These are phyloP conservation scores for Lasioglossum figueresi DNA, from an alignment of 2,888 invertebrate species.

Conservation along the genomic window DNA sequence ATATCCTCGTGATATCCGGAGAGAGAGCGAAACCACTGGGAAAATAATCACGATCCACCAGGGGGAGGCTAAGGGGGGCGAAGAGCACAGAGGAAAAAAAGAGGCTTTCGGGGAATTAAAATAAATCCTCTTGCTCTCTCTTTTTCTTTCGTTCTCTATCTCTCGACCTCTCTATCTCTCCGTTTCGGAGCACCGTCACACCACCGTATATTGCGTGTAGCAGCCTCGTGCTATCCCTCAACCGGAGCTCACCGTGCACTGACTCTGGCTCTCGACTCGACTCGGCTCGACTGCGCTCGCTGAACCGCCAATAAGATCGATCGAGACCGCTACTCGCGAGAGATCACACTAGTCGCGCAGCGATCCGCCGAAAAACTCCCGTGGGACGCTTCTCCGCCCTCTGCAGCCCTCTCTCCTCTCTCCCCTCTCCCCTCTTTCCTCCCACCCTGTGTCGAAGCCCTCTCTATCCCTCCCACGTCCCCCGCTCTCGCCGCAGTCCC, in stretches of 20 bases:
- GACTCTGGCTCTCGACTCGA: conserved; percentile 27
- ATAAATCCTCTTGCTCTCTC: neutral
- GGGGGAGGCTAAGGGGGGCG: neutral
- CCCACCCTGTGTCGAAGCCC: conserved; percentile 17
- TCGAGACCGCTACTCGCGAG: conserved; percentile 67
- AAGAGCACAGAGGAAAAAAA: neutral
- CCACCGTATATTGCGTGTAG: conserved; percentile 13
- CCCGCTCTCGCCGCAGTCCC: conserved; percentile 31
- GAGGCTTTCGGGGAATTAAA: neutral
- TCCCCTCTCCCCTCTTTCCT: neutral
- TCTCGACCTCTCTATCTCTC: neutral
- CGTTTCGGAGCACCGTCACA: conserved; percentile 5
- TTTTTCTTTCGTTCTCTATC: neutral
- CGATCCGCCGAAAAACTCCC: conserved; percentile 73
- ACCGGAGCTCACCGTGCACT: conserved; percentile 58
- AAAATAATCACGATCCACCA: neutral
- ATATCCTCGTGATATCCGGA: neutral
- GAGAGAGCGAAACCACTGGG: conserved; percentile 3
- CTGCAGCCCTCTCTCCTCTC: conserved; percentile 51
- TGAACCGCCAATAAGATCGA: conserved; percentile 68
- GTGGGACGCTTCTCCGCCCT: conserved; percentile 69
- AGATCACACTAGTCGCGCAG: conserved; percentile 71
- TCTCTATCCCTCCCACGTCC: conserved; percentile 42
- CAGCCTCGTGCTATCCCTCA: conserved; percentile 46
- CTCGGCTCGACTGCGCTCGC: conserved; percentile 30